Percentiles rank a stretch among this genome's conserved stretches.
These are phyloP conservation scores for Protobothrops mucrosquamatus DNA, from an alignment of 2,113 vertebrate species.

Conservation along the genomic window DNA sequence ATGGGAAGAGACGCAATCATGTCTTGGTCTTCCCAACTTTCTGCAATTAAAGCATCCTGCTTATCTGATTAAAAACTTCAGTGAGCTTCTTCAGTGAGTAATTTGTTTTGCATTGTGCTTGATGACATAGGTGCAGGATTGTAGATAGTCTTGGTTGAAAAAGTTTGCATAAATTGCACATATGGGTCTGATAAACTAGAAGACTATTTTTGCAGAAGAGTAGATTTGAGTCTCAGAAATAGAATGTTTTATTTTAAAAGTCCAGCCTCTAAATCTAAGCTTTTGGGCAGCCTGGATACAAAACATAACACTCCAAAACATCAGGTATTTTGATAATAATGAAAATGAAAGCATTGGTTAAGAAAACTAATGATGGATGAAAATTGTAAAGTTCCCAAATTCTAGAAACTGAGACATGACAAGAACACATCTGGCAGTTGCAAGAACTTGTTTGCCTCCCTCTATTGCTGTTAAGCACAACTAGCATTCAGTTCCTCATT, in stretches of 20 bases:
- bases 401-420: not conserved
- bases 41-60: not conserved
- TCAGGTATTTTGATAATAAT: not conserved
- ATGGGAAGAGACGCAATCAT: not conserved
- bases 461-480: not conserved
- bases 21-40: not conserved
- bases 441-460: not conserved
- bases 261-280: not conserved
- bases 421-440: not conserved
- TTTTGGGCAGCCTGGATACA: not conserved
- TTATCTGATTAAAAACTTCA: not conserved
- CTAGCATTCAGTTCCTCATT: not conserved
- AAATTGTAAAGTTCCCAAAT: not conserved
- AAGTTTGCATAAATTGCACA: not conserved
- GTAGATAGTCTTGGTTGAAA: not conserved
- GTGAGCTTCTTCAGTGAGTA: not conserved
- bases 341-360: not conserved
- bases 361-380: not conserved
- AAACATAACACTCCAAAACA: not conserved
- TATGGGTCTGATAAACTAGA: not conserved
- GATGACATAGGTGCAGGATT: not conserved
- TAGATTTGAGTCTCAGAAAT: not conserved
- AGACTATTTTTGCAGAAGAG: not conserved
- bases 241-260: not conserved
- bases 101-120: not conserved